Percentiles rank a stretch among this genome's conserved stretches.
phyloP scores from a whole-genome alignment of 2,888 invertebrate species.

The Camptogramma bilineatum region DNA sequence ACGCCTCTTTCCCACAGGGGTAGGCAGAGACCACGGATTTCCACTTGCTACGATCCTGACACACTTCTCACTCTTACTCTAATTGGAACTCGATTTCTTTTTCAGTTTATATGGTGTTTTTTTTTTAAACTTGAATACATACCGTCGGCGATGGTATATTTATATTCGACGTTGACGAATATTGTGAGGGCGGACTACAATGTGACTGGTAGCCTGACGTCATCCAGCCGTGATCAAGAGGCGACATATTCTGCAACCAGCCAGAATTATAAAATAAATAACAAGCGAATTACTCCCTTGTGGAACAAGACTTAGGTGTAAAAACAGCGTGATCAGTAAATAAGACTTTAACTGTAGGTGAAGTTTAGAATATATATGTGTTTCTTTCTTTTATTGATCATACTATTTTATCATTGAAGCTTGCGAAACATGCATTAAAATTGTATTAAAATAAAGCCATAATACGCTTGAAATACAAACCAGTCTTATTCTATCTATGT shows the following conservation, averaged over 20 bases:
- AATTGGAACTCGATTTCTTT: too few species aligned
- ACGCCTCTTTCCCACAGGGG: too few species aligned
- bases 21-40: too few species aligned
- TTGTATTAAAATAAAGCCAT: slow-evolving; percentile 32
- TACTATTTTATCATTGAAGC: slow-evolving; percentile 48
- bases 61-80: too few species aligned
- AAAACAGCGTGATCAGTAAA: slow-evolving; percentile 48
- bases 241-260: slow-evolving; percentile 77
- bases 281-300: slow-evolving; percentile 16
- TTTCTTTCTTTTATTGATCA: slow-evolving; percentile 38
- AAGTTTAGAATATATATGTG: not conserved
- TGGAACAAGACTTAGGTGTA: slow-evolving; percentile 29
- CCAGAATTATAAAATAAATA: slow-evolving; percentile 20
- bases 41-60: too few species aligned
- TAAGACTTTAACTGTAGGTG: not conserved
- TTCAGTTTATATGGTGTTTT: too few species aligned
- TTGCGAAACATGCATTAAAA: slow-evolving; percentile 55
- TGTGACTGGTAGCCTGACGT: slow-evolving; percentile 83
- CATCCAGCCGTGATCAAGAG: slow-evolving; percentile 88
- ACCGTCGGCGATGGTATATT: slow-evolving; percentile 87
- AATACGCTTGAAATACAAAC: slow-evolving; percentile 8
- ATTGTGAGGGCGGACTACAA: slow-evolving; percentile 84
- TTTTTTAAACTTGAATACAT: slow-evolving; percentile 54
- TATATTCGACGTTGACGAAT: slow-evolving; percentile 83
- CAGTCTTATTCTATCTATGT: slow-evolving; percentile 3